Percentiles rank a stretch among this genome's conserved stretches.
phyloP scores from a whole-genome alignment of 2,888 invertebrate genomes.

The Drosophila phalerata region DNA sequence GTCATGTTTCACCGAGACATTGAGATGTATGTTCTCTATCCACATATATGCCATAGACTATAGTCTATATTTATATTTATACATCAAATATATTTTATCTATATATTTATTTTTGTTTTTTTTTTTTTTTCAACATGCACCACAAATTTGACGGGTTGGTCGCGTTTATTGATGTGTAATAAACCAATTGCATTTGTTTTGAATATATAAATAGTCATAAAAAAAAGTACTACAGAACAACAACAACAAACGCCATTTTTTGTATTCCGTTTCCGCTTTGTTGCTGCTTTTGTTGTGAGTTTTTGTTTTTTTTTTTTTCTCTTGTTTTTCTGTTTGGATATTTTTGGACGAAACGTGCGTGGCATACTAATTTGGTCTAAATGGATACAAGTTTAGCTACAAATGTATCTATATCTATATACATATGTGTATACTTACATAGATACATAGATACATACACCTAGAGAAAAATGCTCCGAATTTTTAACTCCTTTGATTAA shows the following conservation, averaged over 20 bases:
- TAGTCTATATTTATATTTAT: slow-evolving; percentile 32
- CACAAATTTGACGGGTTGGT: slow-evolving; percentile 65
- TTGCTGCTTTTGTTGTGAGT: slow-evolving; percentile 35
- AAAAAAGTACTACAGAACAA: slow-evolving; percentile 42
- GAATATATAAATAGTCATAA: slow-evolving; percentile 82
- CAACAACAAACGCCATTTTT: slow-evolving; percentile 63
- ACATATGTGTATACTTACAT: slow-evolving; percentile 13
- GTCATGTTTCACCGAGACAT: slow-evolving; percentile 58
- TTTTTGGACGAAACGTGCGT: slow-evolving; percentile 62
- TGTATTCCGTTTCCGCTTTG: slow-evolving; percentile 58
- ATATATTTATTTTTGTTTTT: slow-evolving; percentile 18
- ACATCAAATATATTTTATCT: slow-evolving; percentile 23
- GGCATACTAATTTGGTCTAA: slow-evolving; percentile 78
- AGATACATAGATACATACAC: background rate
- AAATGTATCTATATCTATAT: slow-evolving; percentile 13
- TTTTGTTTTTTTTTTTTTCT: slow-evolving; percentile 28
- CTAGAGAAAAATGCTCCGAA: background rate
- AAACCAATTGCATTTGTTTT: slow-evolving; percentile 84
- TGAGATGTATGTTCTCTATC: slow-evolving; percentile 31
- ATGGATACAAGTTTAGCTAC: slow-evolving; percentile 45
- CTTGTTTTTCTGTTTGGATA: slow-evolving; percentile 43
- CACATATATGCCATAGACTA: slow-evolving; percentile 6
- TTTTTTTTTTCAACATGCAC: slow-evolving; percentile 47
- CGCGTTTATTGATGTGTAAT: slow-evolving; percentile 80
- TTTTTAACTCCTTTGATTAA: background rate